These are phyloP conservation scores for Harpalus rubripes DNA, from an alignment of 2,888 invertebrate species.

Conservation along the genomic window DNA sequence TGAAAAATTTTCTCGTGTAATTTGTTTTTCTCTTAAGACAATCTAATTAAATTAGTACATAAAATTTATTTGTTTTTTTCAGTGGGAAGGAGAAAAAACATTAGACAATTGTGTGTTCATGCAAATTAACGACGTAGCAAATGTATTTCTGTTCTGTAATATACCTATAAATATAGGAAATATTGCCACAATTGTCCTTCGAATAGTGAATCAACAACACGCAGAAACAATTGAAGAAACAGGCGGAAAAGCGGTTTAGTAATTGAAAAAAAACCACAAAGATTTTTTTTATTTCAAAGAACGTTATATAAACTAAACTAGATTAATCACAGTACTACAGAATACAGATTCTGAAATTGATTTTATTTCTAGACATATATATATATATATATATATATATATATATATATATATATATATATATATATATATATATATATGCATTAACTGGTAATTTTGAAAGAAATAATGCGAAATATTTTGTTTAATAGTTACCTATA, in stretches of 20 bases:
- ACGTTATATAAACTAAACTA: no score
- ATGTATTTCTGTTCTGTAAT: conserved; percentile 35
- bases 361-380: no score
- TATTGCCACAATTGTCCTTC: conserved; percentile 48
- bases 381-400: no score
- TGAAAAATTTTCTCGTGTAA: background rate
- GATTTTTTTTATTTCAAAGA: background rate
- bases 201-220: conserved; percentile 46
- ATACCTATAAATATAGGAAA: conserved; percentile 47
- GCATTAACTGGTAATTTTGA: no score
- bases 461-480: no score
- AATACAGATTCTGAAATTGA: no score
- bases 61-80: conserved; percentile 11
- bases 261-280: background rate
- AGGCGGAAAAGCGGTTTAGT: background rate
- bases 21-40: background rate
- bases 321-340: no score
- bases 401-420: no score
- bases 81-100: conserved; percentile 22
- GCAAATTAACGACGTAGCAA: conserved; percentile 15
- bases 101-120: conserved; percentile 24
- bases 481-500: no score
- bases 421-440: no score
- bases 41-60: conserved; percentile 29
- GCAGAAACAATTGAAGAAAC: conserved; percentile 16